A percentile compares a stretch with the other conserved stretches of the same genome.
These are phyloP conservation scores for Chaetops frenatus DNA, from an alignment of 2,113 vertebrate genomes.

Conservation along the genomic window DNA sequence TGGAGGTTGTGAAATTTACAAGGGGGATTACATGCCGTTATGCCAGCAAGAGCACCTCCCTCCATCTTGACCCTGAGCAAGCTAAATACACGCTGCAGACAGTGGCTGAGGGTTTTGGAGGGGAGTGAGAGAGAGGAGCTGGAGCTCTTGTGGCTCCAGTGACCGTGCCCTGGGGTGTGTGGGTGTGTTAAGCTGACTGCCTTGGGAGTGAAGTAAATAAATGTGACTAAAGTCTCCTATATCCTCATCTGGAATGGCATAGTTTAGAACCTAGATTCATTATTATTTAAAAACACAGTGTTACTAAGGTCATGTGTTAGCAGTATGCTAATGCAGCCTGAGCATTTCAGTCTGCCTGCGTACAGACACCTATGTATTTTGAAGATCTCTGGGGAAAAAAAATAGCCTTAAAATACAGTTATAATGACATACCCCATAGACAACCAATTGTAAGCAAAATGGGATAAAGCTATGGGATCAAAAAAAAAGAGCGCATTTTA, in stretches of 20 bases:
- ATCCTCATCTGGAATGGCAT: neutral
- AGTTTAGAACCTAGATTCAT: neutral
- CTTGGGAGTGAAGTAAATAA: neutral
- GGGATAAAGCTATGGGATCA: neutral
- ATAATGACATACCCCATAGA: neutral
- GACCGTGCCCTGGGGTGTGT: neutral
- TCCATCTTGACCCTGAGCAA: neutral
- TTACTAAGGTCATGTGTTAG: neutral
- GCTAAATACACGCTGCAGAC: neutral
- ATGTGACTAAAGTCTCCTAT: neutral
- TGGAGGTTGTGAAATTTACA: neutral
- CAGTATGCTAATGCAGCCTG: neutral
- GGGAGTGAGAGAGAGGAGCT: neutral
- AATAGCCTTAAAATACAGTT: neutral
- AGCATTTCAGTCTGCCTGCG: neutral
- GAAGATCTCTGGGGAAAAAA: neutral
- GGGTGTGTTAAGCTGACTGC: neutral
- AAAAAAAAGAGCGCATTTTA: neutral
- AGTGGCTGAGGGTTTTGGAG: neutral
- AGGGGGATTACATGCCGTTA: neutral
- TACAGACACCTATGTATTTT: neutral
- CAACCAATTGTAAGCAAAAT: neutral
- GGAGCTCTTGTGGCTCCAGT: neutral
- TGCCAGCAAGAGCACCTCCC: neutral
- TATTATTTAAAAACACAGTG: neutral